A percentile compares a stretch with the other conserved stretches of the same genome.
These are phyloP conservation scores for Indicator indicator DNA, from an alignment of 2,113 vertebrate species.

Conservation along the genomic window DNA sequence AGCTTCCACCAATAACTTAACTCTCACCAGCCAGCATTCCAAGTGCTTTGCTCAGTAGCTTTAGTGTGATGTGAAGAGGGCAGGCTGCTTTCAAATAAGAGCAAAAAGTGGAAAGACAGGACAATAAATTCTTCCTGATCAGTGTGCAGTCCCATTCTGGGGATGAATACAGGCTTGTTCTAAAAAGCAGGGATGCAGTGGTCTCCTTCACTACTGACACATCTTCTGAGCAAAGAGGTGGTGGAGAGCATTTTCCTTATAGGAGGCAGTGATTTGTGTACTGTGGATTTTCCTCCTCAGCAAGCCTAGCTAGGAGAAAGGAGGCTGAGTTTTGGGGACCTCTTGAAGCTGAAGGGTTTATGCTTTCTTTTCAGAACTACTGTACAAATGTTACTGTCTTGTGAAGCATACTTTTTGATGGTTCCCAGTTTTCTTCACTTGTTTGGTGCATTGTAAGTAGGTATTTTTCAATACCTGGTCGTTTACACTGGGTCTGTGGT, in stretches of 20 bases:
- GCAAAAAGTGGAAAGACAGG: neutral
- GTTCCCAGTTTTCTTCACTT: neutral
- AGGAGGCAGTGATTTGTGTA: fast-evolving
- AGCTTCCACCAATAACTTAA: conserved; percentile 53
- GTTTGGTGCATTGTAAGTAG: neutral
- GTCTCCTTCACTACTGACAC: neutral
- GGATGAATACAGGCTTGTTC: neutral
- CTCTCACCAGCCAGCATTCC: neutral
- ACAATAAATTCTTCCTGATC: neutral
- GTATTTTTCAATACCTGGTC: neutral
- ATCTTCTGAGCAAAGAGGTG: neutral
- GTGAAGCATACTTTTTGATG: neutral
- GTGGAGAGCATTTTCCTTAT: neutral
- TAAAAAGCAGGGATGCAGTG: neutral
- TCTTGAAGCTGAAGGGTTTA: conserved; percentile 56
- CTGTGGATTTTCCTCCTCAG: neutral
- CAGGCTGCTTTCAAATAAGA: neutral
- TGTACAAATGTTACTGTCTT: neutral
- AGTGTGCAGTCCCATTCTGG: neutral
- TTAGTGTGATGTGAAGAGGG: neutral
- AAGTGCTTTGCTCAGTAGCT: neutral
- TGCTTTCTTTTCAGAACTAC: conserved; percentile 19
- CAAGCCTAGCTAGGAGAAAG: neutral
- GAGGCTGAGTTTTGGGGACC: neutral
- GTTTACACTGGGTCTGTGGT: neutral